Conservation (phyloP, 1,140 invertebrate genomes). For the Bombus difficillimus region DNA sequence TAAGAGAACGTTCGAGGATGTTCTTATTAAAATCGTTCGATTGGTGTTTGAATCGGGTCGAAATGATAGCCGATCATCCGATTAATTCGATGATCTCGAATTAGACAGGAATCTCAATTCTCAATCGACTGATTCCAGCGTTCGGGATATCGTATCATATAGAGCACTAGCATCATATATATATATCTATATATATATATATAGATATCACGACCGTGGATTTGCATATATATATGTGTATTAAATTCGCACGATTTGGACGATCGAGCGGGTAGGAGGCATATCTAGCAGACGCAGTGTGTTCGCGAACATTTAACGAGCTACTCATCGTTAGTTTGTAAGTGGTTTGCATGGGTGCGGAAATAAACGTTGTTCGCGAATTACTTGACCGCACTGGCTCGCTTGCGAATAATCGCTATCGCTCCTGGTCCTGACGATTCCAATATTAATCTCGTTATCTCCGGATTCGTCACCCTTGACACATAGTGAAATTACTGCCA, state of each 20-base stretch:
- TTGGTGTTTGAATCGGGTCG: background rate
- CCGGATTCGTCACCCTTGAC: background rate
- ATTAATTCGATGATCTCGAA: background rate
- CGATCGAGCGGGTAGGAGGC: background rate
- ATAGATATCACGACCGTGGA: background rate
- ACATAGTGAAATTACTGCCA: background rate
- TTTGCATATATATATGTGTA: constrained; percentile 7
- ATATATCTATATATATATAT: no score
- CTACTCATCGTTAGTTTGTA: constrained; percentile 27
- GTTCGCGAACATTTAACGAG: constrained; percentile 43
- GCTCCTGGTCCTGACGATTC: no score
- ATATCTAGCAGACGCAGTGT: constrained; percentile 20
- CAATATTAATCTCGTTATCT: constrained; percentile 1
- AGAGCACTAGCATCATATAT: no score
- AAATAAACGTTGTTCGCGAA: constrained; percentile 41
- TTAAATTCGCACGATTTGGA: constrained; percentile 5
- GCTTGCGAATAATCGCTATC: constrained; percentile 14
- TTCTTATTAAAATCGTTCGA: background rate
- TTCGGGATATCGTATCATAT: background rate
- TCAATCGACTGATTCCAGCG: background rate
- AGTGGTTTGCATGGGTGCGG: constrained; percentile 12
- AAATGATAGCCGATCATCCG: background rate
- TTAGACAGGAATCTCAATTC: background rate
- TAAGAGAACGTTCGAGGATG: no score
- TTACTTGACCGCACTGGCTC: constrained; percentile 1